Percentiles rank a stretch among this genome's conserved stretches.
These are phyloP conservation scores for Porites rus DNA, from an alignment of 92 coral and sea anemone genomes.

Conservation along the genomic window DNA sequence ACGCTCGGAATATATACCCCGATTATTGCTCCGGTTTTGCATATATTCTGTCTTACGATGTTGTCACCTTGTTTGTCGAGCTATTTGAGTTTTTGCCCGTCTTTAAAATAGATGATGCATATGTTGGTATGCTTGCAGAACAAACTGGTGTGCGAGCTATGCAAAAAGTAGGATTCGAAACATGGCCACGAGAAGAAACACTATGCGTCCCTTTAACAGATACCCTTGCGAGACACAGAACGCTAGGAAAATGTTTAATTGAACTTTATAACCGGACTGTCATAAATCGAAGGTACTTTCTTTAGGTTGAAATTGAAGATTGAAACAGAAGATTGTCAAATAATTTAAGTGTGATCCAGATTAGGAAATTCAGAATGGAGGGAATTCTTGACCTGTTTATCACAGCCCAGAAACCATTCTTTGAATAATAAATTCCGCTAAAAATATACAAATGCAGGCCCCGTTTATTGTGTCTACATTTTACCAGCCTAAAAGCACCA, in stretches of 20 bases:
- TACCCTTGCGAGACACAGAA: not conserved
- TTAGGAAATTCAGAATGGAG: no score
- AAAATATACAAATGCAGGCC: no score
- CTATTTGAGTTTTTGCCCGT: not conserved
- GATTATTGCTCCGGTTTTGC: slow-evolving; percentile 13
- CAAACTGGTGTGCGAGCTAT: not conserved
- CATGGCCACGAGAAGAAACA: not conserved
- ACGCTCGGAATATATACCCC: not conserved
- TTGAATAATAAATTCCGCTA: no score
- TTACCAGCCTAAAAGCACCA: no score
- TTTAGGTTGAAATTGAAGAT: no score
- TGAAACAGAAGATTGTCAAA: no score
- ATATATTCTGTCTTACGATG: slow-evolving; percentile 10
- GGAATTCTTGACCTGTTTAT: no score
- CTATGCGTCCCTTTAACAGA: not conserved
- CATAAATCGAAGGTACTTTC: not conserved
- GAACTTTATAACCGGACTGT: not conserved
- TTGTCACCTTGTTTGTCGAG: slow-evolving; percentile 7
- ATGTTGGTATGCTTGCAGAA: slow-evolving; percentile 8
- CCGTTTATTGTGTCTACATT: no score
- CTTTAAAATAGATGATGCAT: slow-evolving; percentile 11
- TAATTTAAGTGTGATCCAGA: no score
- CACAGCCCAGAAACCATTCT: no score
- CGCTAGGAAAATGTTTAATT: not conserved
- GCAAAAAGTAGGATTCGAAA: not conserved